A percentile compares a stretch with the other conserved stretches of the same genome.
Evolutionary conservation across 2,888 invertebrate species (phyloP).

Genomic region (Lycaena phlaeas): DNA sequence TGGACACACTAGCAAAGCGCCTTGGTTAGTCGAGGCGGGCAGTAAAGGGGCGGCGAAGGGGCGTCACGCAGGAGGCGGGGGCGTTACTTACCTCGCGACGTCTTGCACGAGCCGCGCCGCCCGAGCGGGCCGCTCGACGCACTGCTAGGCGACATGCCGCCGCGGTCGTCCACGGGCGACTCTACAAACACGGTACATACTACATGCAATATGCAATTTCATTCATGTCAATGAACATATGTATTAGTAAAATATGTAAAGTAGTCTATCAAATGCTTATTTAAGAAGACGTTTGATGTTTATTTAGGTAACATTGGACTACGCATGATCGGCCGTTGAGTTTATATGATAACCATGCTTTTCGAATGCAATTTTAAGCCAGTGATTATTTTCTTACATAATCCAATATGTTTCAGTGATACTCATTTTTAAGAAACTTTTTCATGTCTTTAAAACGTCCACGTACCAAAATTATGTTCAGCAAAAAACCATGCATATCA

Average conservation of each 20-base stretch:
- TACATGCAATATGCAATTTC: conserved; percentile 19
- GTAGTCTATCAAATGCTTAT: too few species aligned
- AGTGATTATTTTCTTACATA: too few species aligned
- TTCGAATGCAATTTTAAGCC: too few species aligned
- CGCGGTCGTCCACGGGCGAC: conserved; percentile 82
- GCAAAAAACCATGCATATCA: too few species aligned
- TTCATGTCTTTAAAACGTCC: too few species aligned
- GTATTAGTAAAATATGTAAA: neutral
- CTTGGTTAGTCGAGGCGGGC: conserved; percentile 14
- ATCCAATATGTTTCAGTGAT: too few species aligned
- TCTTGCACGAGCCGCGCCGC: conserved; percentile 89
- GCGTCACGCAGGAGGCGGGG: conserved; percentile 7
- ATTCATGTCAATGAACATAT: neutral
- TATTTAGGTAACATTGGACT: too few species aligned
- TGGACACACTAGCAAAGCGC: conserved; percentile 8
- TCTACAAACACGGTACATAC: conserved; percentile 49
- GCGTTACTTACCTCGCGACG: conserved; percentile 88
- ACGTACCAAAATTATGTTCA: too few species aligned
- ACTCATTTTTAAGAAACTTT: too few species aligned
- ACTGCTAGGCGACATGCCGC: conserved; percentile 81
- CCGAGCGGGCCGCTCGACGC: conserved; percentile 79
- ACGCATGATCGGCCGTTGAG: too few species aligned
- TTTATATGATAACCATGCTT: too few species aligned
- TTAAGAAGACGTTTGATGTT: too few species aligned
- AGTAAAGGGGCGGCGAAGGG: neutral